Evolutionary conservation across 2,888 invertebrate genomes (phyloP).

Genomic region (Mylabris sibirica): DNA sequence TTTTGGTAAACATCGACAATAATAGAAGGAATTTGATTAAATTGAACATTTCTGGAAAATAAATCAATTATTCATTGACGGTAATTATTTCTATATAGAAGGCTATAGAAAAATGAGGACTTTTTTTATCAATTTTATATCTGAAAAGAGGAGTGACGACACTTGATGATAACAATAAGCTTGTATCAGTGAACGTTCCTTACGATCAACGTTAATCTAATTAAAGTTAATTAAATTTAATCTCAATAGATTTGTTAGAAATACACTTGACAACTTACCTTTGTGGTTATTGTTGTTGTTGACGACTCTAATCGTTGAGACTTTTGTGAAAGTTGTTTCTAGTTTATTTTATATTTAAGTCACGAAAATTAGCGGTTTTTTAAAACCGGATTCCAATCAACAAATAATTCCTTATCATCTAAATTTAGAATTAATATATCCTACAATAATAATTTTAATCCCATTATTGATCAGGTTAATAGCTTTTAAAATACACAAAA

Average conservation of each 20-base stretch:
- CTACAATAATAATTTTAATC: neutral
- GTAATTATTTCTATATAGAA: neutral
- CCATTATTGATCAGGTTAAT: neutral
- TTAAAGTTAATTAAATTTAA: neutral
- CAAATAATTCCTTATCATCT: neutral
- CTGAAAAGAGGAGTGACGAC: neutral
- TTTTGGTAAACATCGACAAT: neutral
- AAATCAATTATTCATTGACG: neutral
- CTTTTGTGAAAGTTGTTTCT: slow-evolving; percentile 4
- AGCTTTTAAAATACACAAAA: neutral
- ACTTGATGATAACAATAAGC: neutral
- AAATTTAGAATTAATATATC: neutral
- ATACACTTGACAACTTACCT: neutral
- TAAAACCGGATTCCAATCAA: neutral
- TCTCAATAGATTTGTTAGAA: neutral
- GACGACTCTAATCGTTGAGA: neutral
- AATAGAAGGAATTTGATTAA: neutral
- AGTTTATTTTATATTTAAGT: slow-evolving; percentile 21
- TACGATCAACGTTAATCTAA: neutral
- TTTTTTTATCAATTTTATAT: too few species aligned
- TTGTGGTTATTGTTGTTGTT: neutral
- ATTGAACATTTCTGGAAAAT: neutral
- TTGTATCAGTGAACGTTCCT: neutral
- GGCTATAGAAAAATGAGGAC: too few species aligned
- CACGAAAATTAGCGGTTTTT: slow-evolving; percentile 17